Conservation (phyloP, 2,113 vertebrate species). For the Megaceryle torquata region DNA sequence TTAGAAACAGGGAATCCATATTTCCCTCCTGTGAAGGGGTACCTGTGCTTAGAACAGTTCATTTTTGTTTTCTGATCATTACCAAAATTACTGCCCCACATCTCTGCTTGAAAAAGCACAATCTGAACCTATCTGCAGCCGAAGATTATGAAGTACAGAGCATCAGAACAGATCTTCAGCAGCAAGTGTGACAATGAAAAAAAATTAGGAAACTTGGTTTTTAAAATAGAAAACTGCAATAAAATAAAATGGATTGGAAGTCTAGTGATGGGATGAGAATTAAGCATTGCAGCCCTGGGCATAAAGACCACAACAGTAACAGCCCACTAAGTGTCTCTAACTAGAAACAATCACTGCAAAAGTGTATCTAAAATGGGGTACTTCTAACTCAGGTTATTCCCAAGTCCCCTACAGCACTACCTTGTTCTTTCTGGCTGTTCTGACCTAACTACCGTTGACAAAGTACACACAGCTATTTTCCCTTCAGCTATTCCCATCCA, state of each 20-base stretch:
- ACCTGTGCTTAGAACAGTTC: not conserved
- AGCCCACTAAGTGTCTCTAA: not conserved
- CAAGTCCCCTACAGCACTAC: not conserved
- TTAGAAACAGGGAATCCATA: not conserved
- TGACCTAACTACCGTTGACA: not conserved
- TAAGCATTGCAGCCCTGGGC: not conserved
- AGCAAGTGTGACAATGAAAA: not conserved
- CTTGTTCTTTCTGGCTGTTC: not conserved
- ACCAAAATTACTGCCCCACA: not conserved
- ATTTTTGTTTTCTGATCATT: not conserved
- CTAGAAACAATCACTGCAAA: not conserved
- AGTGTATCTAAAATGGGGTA: not conserved
- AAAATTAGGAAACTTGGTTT: not conserved
- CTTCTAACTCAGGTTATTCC: not conserved
- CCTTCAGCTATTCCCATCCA: not conserved
- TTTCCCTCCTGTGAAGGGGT: not conserved
- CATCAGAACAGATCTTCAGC: not conserved
- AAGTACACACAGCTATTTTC: not conserved
- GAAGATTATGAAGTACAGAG: not conserved
- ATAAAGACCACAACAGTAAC: constrained; percentile 15
- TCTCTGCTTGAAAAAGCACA: not conserved
- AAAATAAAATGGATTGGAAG: constrained; percentile 24
- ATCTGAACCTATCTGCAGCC: not conserved
- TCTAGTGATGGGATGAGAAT: constrained; percentile 19
- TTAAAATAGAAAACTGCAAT: constrained; percentile 6